These are phyloP conservation scores for Orcinus orca DNA, from an alignment of 2,113 vertebrate genomes.

Conservation along the genomic window DNA sequence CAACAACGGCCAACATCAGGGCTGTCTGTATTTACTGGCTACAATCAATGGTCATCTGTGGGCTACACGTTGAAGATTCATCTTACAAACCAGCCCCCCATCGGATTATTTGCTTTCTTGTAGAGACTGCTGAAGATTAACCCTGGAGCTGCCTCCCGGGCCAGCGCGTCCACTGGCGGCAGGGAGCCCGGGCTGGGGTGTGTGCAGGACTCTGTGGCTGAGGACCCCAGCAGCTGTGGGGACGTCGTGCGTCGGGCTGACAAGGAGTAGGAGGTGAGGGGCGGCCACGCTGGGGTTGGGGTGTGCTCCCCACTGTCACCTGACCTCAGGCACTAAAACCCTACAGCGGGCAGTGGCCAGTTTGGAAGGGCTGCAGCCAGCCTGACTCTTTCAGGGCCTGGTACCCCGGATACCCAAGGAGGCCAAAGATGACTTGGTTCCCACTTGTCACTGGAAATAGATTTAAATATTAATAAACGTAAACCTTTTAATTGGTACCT, in stretches of 20 bases:
- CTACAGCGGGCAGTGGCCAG: not conserved
- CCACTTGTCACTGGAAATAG: rapidly evolving
- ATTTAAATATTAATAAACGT: no score
- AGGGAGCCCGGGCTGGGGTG: not conserved
- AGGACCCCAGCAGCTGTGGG: not conserved
- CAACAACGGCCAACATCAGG: conserved; percentile 90
- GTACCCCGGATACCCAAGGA: rapidly evolving
- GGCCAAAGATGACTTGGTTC: not conserved
- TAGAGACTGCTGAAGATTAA: conserved; percentile 69
- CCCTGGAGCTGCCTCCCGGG: not conserved
- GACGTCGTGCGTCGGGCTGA: not conserved
- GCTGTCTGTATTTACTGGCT: conserved; percentile 89
- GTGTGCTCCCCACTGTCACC: rapidly evolving
- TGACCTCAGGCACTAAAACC: not conserved
- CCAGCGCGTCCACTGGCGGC: not conserved
- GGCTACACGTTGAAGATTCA: conserved; percentile 77
- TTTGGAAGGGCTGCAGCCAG: rapidly evolving
- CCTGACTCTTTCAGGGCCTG: not conserved
- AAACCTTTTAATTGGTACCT: rapidly evolving
- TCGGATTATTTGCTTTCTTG: conserved; percentile 68
- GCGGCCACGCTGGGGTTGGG: not conserved
- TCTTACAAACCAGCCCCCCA: conserved; percentile 77
- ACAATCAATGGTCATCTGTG: conserved; percentile 81
- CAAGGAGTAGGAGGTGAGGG: not conserved
- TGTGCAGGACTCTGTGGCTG: not conserved